A percentile compares a stretch with the other conserved stretches of the same genome.
Evolutionary conservation across 1,140 invertebrate species (phyloP).

Genomic region (Diorhabda sublineata): DNA sequence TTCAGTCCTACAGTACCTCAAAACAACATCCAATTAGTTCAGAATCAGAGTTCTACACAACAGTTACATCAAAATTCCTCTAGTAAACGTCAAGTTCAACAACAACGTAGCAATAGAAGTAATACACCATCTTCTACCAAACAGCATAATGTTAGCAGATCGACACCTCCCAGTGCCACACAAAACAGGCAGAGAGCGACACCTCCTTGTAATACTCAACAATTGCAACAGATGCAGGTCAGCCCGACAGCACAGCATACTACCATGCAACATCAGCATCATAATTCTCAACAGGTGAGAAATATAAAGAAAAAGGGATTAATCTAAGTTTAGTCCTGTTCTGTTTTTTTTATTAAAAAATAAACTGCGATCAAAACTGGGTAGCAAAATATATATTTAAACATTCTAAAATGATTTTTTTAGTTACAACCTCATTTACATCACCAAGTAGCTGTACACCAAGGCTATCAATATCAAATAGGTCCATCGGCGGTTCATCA

Average conservation of each 20-base stretch:
- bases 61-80: conserved; percentile 21
- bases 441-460: conserved; percentile 47
- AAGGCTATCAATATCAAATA: conserved; percentile 45
- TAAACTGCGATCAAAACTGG: too few species aligned
- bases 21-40: conserved; percentile 36
- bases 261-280: conserved; percentile 32
- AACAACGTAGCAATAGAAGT: conserved; percentile 36
- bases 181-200: conserved; percentile 43
- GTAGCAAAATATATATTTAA: too few species aligned
- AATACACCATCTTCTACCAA: conserved; percentile 40
- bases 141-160: conserved; percentile 39
- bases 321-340: too few species aligned
- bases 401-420: conserved; percentile 10
- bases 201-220: conserved; percentile 41
- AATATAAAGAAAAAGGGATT: too few species aligned
- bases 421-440: conserved; percentile 46
- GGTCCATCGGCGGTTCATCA: conserved; percentile 46
- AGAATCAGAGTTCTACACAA: conserved; percentile 7
- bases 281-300: conserved; percentile 32
- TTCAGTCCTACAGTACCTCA: conserved; percentile 30
- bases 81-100: conserved; percentile 45
- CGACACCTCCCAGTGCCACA: conserved; percentile 38
- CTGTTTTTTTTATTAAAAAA: too few species aligned
- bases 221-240: conserved; percentile 42
- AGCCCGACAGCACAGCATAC: conserved; percentile 36